These are phyloP conservation scores for Condylura cristata DNA, from an alignment of 2,113 vertebrate species.

Conservation along the genomic window DNA sequence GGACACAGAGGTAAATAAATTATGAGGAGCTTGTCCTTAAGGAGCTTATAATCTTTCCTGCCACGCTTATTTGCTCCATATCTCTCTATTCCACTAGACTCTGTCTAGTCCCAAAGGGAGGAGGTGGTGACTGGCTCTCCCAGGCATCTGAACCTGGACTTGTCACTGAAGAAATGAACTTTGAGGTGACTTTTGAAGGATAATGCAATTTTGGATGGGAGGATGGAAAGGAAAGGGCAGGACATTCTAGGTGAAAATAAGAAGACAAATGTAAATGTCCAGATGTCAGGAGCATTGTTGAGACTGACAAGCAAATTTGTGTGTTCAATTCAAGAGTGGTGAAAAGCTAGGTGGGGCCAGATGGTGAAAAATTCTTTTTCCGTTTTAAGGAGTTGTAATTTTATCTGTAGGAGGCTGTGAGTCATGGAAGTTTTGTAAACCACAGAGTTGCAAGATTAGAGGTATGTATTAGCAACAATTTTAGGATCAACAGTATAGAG, in stretches of 20 bases:
- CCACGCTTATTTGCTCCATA: neutral
- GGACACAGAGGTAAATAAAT: neutral
- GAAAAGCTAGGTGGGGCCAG: neutral
- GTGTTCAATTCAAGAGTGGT: neutral
- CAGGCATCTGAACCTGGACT: neutral
- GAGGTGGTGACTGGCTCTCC: neutral
- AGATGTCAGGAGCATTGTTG: neutral
- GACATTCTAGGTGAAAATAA: neutral
- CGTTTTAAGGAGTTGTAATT: neutral
- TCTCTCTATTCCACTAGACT: neutral
- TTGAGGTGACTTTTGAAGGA: neutral
- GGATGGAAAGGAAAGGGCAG: neutral
- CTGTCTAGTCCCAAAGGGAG: neutral
- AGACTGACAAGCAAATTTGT: neutral
- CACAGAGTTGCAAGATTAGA: slow-evolving; percentile 14
- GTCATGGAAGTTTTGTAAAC: neutral
- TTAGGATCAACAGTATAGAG: slow-evolving; percentile 1
- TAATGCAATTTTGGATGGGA: neutral
- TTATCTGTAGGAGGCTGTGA: neutral
- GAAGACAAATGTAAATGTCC: neutral
- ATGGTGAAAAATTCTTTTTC: neutral
- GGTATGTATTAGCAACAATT: slow-evolving; percentile 8
- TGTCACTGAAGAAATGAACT: neutral
- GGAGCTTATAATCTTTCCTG: neutral
- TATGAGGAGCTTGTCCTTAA: neutral